Base-by-base conservation (phyloP, 2,888 invertebrate species). In the Brachyopa scutellaris region DNA sequence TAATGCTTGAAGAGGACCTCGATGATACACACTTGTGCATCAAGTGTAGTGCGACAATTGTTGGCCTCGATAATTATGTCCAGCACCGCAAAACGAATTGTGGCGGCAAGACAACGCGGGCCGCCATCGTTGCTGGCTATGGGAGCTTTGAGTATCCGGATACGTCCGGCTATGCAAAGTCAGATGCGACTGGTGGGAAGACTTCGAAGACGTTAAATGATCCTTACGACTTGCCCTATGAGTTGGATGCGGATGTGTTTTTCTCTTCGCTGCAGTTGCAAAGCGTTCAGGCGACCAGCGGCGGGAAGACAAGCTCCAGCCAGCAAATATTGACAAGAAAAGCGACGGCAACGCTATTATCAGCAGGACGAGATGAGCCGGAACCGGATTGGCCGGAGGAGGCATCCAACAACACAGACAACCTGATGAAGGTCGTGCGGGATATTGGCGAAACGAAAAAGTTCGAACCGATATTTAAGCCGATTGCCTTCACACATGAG, bases 11-110 rank as follows among this genome's bases (percentile, higher is more conserved):
- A 72, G 94, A 94, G 78, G 95, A 94, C 69, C 95, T 96, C 53
- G 95, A 96, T 64, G 97, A 97, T 90, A 94, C 93, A 2, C 97
- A 98, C 88, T 93, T 96, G 83, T 98, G 97, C 90, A 94, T 97
- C 86, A 96, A 95, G 88, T 98, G 97, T 91, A 95, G 95, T 85
- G 88, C 92, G 13, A 97, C 97, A 2, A 94, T 97, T 77, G 91
- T 93, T 33, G 97, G 97, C 0, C 91, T 98, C n/a, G 95, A 95
- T 40, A 95, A 95, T 88, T 98, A 98, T 88, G 93, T 98, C 21
- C 92, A 93, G 36, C 97, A 98, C 88, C 93, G 97, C 42, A 96
- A 96, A 88, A 91, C 92, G 29, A 93, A 93, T 84, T 96, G 96
- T 86, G 66, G 91, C 21, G 92, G 92, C 88, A 85, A 74, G 57